These are phyloP conservation scores for Tetragonula carbonaria DNA, from an alignment of 2,888 invertebrate species.

Conservation along the genomic window DNA sequence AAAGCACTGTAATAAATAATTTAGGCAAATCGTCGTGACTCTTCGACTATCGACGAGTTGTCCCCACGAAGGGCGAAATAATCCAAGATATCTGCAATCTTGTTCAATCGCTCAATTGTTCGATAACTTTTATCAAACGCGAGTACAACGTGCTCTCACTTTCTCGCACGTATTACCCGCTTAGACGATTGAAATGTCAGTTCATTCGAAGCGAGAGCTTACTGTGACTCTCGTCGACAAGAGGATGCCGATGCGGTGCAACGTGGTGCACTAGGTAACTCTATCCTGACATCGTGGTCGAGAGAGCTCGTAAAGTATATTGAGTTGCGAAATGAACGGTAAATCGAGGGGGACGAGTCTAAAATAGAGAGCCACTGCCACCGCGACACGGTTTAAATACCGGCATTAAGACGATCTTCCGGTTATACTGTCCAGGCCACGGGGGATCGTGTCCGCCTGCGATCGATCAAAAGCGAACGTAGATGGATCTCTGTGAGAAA, in stretches of 20 bases:
- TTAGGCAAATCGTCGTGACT: constrained; percentile 15
- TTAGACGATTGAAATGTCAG: neutral
- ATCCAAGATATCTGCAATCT: neutral
- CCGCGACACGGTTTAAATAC: constrained; percentile 65
- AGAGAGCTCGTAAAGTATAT: constrained; percentile 64
- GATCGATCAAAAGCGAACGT: neutral
- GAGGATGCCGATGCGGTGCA: constrained; percentile 23
- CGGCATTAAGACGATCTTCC: constrained; percentile 59
- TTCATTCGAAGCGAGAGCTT: neutral
- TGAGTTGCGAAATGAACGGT: constrained; percentile 71
- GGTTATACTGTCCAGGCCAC: constrained; percentile 23
- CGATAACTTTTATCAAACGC: neutral
- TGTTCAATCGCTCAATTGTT: neutral
- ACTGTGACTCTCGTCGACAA: neutral
- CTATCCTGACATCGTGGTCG: constrained; percentile 54
- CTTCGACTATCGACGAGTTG: neutral
- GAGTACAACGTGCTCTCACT: neutral
- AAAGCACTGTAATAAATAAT: neutral
- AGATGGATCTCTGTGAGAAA: neutral
- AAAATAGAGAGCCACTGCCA: constrained; percentile 67
- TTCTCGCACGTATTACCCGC: neutral
- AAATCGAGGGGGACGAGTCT: constrained; percentile 63
- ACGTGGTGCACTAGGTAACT: constrained; percentile 37
- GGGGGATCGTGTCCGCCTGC: neutral
- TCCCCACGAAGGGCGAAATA: neutral